phyloP scores from a whole-genome alignment of 2,888 invertebrate species.

The Amitus sp. region DNA sequence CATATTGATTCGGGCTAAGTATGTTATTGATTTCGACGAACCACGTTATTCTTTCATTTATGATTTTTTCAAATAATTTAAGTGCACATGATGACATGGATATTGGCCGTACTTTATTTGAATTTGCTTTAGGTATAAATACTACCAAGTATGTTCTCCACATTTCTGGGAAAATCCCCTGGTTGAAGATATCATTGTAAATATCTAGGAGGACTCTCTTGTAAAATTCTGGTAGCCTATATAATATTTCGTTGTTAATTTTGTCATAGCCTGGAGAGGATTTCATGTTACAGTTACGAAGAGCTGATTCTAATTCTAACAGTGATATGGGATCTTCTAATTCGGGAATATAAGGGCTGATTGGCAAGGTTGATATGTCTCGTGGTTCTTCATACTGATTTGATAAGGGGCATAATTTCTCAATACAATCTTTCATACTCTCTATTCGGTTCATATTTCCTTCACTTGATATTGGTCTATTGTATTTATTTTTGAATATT shows the following conservation, averaged over 20 bases:
- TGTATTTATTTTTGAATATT: conserved; percentile 11
- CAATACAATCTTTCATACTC: conserved; percentile 4
- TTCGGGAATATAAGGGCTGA: not conserved
- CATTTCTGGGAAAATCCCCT: conserved; percentile 4
- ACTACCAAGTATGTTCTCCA: conserved; percentile 12
- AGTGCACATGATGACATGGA: conserved; percentile 15
- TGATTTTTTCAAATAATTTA: conserved; percentile 19
- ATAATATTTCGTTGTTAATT: conserved; percentile 14
- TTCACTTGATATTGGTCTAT: not conserved
- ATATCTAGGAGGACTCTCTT: conserved; percentile 12
- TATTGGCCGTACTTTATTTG: conserved; percentile 12
- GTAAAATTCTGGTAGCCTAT: conserved; percentile 11
- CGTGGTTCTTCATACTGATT: not conserved
- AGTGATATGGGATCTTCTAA: conserved; percentile 2
- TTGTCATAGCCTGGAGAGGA: conserved; percentile 21
- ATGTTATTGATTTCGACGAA: conserved; percentile 7
- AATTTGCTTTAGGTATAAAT: conserved; percentile 17
- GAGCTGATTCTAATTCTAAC: conserved; percentile 5
- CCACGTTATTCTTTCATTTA: conserved; percentile 1
- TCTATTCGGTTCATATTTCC: too few relatives aligned
- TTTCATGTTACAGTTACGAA: conserved; percentile 7
- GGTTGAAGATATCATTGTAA: conserved; percentile 6
- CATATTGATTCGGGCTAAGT: conserved; percentile 8
- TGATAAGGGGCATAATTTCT: not conserved
- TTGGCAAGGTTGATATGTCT: not conserved